Conservation (phyloP, 2,113 vertebrate genomes). For the Acanthochromis polyacanthus region DNA sequence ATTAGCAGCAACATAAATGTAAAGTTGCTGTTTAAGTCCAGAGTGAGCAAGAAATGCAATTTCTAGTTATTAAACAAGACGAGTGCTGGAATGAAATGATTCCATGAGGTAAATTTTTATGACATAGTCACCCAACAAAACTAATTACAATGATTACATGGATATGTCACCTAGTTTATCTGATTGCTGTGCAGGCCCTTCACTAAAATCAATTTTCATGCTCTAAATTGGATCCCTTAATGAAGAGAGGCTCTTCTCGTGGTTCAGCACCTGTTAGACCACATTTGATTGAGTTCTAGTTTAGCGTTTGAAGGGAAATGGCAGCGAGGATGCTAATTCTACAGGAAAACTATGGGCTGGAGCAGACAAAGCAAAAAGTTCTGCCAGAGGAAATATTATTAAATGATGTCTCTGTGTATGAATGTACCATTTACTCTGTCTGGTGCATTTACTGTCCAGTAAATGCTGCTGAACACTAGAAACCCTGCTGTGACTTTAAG, state of each 20-base stretch:
- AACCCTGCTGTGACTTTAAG: too few species aligned
- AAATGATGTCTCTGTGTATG: constrained; percentile 17
- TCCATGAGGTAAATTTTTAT: constrained; percentile 35
- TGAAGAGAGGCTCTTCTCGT: constrained; percentile 58
- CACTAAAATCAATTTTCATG: constrained; percentile 72
- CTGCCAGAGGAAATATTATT: constrained; percentile 20
- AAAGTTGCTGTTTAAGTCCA: constrained; percentile 10
- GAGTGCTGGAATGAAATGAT: neutral
- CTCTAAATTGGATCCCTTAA: constrained; percentile 71
- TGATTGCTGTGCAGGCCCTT: constrained; percentile 59
- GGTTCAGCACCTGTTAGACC: constrained; percentile 40
- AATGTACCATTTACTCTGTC: too few species aligned
- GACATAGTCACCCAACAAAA: constrained; percentile 31
- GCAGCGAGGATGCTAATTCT: too few species aligned
- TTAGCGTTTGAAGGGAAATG: too few species aligned
- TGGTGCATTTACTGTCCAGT: neutral
- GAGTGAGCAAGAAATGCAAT: neutral
- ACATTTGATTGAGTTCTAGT: constrained; percentile 67
- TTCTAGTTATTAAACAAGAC: neutral
- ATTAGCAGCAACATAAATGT: neutral
- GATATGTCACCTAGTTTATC: constrained; percentile 73
- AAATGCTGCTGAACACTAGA: neutral
- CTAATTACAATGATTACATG: constrained; percentile 63
- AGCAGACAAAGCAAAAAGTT: constrained; percentile 44
- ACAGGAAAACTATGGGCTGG: too few species aligned